Evolutionary conservation across 2,797 vertebrate species (phyloP), one percentile per base, ranked within the genome.

Genomic region (Carcharodon carcharias): DNA sequence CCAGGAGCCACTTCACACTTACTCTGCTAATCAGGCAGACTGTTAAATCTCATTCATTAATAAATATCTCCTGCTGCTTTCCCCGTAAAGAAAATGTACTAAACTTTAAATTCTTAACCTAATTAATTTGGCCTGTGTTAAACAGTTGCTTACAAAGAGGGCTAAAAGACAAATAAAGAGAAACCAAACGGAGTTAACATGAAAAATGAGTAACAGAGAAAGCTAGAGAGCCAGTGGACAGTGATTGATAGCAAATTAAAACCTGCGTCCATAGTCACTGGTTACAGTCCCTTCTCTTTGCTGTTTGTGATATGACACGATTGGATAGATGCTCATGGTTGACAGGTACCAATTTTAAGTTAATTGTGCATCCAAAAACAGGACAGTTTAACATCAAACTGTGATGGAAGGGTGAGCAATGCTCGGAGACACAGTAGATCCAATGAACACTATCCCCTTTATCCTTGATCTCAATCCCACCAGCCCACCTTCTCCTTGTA

Each of bases 11-110:
- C 11, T 56, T 77, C 50, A 18, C 94, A 95, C 96, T 87, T 96
- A 95, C 96, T 96, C 77, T 67, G 96, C 96, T 97, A 96, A 97
- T 91, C 91, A 96, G 96, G 89, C 80, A 77, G 50, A 31, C 94
- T 95, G 96, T 96, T 92, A 67, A 23, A n/a, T 56, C 69, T 96
- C 82, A 91, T 96, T 96, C 23, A 45, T 54, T 7, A 61, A 2
- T 40, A 8, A 88, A 96, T n/a, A 2, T 0, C 77, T 9, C 96
- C 88, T 56, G 96, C 77, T 58, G 71, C 96, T 97, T 96, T 85
- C 93, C 96, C 96, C 5, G 69, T 96, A 11, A 96, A 92, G n/a
- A 54, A 82, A 73, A 96, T 2, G 54, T 50, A 93, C 82, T 65
- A 73, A 31, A 0, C 87, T 58, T 96, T 80, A 85, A 8, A 23